Percentiles rank a stretch among this genome's conserved stretches.
Conservation (phyloP, 1,140 invertebrate genomes). For the Goniozus legneri region DNA sequence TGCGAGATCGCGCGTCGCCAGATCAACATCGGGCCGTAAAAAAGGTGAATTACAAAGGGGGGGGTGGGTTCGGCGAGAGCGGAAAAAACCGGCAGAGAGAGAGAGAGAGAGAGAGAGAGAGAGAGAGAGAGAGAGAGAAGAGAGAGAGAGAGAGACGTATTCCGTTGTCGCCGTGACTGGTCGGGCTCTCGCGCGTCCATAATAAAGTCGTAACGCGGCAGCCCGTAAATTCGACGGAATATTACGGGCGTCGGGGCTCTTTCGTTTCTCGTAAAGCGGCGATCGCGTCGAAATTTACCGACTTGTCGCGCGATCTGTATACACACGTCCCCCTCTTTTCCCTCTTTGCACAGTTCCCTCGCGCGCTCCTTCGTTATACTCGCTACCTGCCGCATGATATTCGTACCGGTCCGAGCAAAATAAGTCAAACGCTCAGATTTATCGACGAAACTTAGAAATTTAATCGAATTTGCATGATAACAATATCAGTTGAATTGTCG, state of each 20-base stretch:
- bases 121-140: background rate
- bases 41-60: slow-evolving; percentile 14
- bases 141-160: too few relatives aligned
- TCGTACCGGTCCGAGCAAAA: too few relatives aligned
- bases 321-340: background rate
- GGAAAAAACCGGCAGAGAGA: too few relatives aligned
- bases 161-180: too few relatives aligned
- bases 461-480: too few relatives aligned
- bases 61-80: background rate
- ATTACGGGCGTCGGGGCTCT: slow-evolving; percentile 25
- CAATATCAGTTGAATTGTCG: too few relatives aligned
- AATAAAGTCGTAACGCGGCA: slow-evolving; percentile 38
- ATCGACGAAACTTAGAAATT: too few relatives aligned
- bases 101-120: background rate
- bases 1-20: background rate
- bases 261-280: slow-evolving; percentile 31
- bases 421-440: too few relatives aligned
- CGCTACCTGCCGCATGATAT: background rate
- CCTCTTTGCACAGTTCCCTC: background rate
- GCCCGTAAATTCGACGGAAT: slow-evolving; percentile 41
- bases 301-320: slow-evolving; percentile 24
- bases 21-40: slow-evolving; percentile 8
- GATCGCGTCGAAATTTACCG: slow-evolving; percentile 38
- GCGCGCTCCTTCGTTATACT: background rate
- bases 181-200: slow-evolving; percentile 25